Conservation (phyloP, 30 jellyfish, hydroid and myxozoan species). For the Aurelia aurita region DNA sequence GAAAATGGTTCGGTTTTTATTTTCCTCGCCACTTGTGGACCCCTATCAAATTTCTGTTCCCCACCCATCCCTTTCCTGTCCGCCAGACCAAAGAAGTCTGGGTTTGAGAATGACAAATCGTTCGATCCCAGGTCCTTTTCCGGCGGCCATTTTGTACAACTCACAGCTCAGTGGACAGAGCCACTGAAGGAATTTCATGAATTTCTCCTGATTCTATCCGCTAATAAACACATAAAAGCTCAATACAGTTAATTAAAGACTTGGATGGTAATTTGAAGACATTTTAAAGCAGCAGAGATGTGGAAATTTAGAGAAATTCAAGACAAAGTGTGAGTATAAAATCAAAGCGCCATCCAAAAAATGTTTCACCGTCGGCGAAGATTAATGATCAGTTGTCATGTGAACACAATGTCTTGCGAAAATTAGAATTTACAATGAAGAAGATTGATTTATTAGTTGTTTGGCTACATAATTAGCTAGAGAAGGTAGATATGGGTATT, state of each 20-base stretch:
- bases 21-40: too few relatives aligned
- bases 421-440: too few relatives aligned
- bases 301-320: constrained; percentile 93
- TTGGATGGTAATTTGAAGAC: background rate
- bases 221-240: background rate
- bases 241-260: too few relatives aligned
- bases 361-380: background rate
- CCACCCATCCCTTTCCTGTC: too few relatives aligned
- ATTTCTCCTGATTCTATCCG: constrained; percentile 3
- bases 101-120: constrained; percentile 4
- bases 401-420: too few relatives aligned
- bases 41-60: too few relatives aligned
- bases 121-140: constrained; percentile 59
- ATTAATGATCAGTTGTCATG: background rate
- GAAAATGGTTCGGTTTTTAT: too few relatives aligned
- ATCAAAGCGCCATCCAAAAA: background rate
- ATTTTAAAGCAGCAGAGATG: constrained; percentile 42
- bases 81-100: background rate
- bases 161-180: constrained; percentile 1
- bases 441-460: too few relatives aligned
- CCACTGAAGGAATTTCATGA: constrained; percentile 25
- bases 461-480: too few relatives aligned
- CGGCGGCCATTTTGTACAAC: constrained; percentile 73
- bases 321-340: constrained; percentile 91
- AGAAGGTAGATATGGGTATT: too few relatives aligned